Percentiles rank a stretch among this genome's conserved stretches.
phyloP scores from a whole-genome alignment of 2,113 vertebrate species.

The Phalacrocorax brasilianus region DNA sequence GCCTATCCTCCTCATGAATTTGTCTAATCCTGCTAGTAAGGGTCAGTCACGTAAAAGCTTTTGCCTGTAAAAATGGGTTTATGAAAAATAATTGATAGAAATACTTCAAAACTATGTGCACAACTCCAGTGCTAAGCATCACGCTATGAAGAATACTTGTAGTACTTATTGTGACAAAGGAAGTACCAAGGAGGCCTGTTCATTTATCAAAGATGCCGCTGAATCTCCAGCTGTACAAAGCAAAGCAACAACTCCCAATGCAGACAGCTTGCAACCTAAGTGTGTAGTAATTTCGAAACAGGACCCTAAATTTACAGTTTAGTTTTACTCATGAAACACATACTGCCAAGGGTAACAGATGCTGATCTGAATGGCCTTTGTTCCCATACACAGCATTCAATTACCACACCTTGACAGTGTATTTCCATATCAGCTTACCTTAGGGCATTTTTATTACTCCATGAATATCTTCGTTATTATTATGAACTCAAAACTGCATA shows the following conservation, averaged over 20 bases:
- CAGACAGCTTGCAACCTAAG: not conserved
- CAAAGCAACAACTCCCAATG: not conserved
- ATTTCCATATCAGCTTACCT: not conserved
- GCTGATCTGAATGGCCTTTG: not conserved
- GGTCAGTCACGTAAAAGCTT: not conserved
- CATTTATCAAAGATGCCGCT: not conserved
- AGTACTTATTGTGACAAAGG: not conserved
- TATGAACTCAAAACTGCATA: not conserved
- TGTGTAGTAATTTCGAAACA: not conserved
- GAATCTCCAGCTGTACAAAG: not conserved
- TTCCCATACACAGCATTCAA: not conserved
- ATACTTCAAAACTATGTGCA: not conserved
- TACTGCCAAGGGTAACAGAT: not conserved
- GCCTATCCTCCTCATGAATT: not conserved
- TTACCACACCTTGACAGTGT: rapidly evolving
- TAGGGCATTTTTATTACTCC: not conserved
- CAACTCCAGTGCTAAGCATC: not conserved
- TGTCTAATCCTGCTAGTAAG: not conserved
- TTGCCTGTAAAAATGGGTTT: not conserved
- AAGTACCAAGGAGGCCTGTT: not conserved
- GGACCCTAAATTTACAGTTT: not conserved
- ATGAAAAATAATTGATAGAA: not conserved
- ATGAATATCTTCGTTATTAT: not conserved
- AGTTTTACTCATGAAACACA: not conserved
- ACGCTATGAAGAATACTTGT: not conserved